Conservation (phyloP, 2,888 invertebrate species). For the Lasioglossum morio region DNA sequence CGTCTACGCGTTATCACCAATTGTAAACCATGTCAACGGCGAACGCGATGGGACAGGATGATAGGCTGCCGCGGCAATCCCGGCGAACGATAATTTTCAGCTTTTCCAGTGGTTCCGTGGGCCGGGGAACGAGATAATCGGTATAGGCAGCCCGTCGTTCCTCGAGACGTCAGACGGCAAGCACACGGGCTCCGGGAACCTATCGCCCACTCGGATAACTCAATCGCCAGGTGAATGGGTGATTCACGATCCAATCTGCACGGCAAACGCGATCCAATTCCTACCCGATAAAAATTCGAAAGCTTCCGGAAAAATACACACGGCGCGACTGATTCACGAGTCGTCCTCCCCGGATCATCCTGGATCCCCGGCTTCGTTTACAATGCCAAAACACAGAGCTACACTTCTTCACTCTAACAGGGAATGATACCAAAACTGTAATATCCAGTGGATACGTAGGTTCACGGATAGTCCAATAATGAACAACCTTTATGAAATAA, state of each 20-base stretch:
- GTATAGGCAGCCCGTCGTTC: conserved; percentile 1
- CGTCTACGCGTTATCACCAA: conserved; percentile 15
- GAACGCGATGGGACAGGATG: conserved; percentile 11
- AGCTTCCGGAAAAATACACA: background rate
- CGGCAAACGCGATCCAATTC: background rate
- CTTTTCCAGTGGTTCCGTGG: conserved; percentile 17
- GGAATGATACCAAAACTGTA: too few relatives aligned
- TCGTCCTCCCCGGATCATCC: background rate
- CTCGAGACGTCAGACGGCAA: background rate
- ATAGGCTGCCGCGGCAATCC: conserved; percentile 16
- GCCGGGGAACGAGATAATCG: conserved; percentile 4
- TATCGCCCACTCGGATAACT: conserved; percentile 17
- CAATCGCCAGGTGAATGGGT: conserved; percentile 1
- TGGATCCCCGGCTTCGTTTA: background rate
- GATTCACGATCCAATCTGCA: conserved; percentile 11
- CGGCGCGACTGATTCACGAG: background rate
- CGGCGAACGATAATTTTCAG: conserved; percentile 2
- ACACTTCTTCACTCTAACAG: too few relatives aligned
- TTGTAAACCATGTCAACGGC: conserved; percentile 12
- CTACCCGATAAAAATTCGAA: background rate
- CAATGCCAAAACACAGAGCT: too few relatives aligned
- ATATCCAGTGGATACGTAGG: too few relatives aligned
- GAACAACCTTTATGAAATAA: too few relatives aligned
- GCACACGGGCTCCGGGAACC: background rate
- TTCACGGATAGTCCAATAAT: too few relatives aligned